Conservation (phyloP, 2,113 vertebrate genomes). For the Copsychus sechellarum region DNA sequence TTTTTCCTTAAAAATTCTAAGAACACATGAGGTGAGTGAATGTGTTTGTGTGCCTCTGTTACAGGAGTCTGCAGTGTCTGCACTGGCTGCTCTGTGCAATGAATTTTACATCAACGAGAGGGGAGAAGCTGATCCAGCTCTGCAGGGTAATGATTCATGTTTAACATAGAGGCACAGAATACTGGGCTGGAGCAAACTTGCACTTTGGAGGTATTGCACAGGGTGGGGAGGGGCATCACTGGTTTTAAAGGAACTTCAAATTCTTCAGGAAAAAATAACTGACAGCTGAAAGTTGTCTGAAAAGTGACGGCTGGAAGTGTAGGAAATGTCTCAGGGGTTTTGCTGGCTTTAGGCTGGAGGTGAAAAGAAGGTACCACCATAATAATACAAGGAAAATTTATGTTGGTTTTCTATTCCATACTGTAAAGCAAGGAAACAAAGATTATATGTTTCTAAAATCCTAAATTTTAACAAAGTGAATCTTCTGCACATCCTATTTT, state of each 20-base stretch:
- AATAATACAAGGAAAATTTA: background rate
- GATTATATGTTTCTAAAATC: background rate
- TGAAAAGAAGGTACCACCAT: background rate
- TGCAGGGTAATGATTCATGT: constrained; percentile 79
- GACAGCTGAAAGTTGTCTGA: background rate
- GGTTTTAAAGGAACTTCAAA: background rate
- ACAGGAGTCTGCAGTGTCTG: constrained; percentile 81
- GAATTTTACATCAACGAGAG: constrained; percentile 78
- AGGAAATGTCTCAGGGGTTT: background rate
- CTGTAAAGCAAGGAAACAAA: background rate
- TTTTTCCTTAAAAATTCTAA: background rate
- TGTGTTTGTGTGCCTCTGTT: background rate
- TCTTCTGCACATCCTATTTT: background rate
- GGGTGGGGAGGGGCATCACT: background rate
- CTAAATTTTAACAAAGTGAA: background rate
- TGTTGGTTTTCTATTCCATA: background rate
- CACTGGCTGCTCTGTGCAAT: constrained; percentile 83
- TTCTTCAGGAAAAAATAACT: background rate
- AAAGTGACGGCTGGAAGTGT: background rate
- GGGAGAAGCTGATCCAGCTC: constrained; percentile 71
- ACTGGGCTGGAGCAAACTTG: constrained; percentile 11
- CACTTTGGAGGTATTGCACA: background rate
- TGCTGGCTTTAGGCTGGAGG: background rate
- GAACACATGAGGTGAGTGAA: background rate
- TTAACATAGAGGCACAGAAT: background rate